Evolutionary conservation across 2,888 invertebrate genomes (phyloP).

Genomic region (Tolmerus cingulatus): DNA sequence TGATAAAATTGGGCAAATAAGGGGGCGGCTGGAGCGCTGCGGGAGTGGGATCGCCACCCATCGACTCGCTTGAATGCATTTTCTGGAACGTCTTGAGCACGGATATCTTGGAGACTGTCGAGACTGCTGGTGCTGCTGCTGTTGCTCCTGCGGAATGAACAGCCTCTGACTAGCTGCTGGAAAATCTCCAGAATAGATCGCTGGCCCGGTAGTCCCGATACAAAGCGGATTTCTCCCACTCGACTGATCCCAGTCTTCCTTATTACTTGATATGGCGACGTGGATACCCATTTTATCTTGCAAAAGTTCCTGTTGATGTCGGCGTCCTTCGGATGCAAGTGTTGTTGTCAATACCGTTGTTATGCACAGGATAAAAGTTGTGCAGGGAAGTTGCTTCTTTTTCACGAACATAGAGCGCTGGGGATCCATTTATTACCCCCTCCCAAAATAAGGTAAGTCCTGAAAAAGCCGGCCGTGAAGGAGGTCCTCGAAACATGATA

Average conservation of each 20-base stretch:
- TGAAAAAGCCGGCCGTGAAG: not conserved
- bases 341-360: slow-evolving; percentile 17
- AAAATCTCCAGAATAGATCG: not conserved
- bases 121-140: not conserved
- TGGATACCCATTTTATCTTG: not conserved
- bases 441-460: not conserved
- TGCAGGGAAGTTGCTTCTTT: not conserved
- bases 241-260: slow-evolving; percentile 4
- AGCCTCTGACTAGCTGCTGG: not conserved
- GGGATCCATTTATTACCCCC: not conserved
- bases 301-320: slow-evolving; percentile 21
- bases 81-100: not conserved
- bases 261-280: not conserved
- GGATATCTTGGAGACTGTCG: not conserved
- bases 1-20: slow-evolving; percentile 31
- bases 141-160: not conserved
- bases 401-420: not conserved
- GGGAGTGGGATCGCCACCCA: not conserved
- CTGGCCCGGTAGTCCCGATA: not conserved
- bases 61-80: not conserved
- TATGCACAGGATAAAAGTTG: slow-evolving; percentile 22
- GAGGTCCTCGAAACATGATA: not conserved
- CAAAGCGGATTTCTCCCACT: slow-evolving; percentile 10
- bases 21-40: not conserved
- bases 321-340: slow-evolving; percentile 8